A percentile compares a stretch with the other conserved stretches of the same genome.
Evolutionary conservation across 2,797 vertebrate species (phyloP).

Genomic region (Ctenochaetus hawaiiensis): DNA sequence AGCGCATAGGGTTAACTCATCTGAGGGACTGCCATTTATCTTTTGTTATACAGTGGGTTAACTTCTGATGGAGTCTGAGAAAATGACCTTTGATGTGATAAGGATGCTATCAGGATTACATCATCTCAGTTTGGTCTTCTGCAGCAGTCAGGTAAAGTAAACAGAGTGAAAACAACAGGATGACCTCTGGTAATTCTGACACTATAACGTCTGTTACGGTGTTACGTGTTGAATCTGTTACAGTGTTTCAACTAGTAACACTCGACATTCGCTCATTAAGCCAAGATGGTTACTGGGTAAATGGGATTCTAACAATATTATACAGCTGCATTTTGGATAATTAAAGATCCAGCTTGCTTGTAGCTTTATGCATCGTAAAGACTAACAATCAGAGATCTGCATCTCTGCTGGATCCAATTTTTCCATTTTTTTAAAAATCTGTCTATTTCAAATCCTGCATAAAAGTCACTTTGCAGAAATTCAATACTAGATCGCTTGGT

Average conservation of each 20-base stretch:
- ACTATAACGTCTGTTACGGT: too few species aligned
- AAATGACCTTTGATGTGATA: not conserved
- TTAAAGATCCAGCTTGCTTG: not conserved
- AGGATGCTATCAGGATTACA: slow-evolving; percentile 2
- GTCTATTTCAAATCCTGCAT: not conserved
- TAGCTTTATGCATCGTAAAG: not conserved
- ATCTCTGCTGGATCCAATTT: not conserved
- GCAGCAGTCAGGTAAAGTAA: not conserved
- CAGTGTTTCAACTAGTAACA: too few species aligned
- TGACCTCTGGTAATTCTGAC: not conserved
- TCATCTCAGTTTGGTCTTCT: not conserved
- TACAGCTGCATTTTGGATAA: not conserved
- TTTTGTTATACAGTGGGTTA: not conserved
- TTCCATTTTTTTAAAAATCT: too few species aligned
- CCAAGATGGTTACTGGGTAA: too few species aligned
- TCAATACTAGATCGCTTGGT: not conserved
- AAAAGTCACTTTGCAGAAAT: not conserved
- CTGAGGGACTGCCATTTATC: too few species aligned
- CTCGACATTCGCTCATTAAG: too few species aligned
- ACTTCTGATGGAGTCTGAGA: not conserved
- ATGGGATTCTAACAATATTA: too few species aligned
- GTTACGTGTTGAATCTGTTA: too few species aligned
- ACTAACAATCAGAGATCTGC: not conserved
- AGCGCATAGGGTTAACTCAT: too few species aligned
- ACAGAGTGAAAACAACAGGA: not conserved